These are phyloP conservation scores for Thunnus maccoyii DNA, from an alignment of 2,113 vertebrate genomes.

Conservation along the genomic window DNA sequence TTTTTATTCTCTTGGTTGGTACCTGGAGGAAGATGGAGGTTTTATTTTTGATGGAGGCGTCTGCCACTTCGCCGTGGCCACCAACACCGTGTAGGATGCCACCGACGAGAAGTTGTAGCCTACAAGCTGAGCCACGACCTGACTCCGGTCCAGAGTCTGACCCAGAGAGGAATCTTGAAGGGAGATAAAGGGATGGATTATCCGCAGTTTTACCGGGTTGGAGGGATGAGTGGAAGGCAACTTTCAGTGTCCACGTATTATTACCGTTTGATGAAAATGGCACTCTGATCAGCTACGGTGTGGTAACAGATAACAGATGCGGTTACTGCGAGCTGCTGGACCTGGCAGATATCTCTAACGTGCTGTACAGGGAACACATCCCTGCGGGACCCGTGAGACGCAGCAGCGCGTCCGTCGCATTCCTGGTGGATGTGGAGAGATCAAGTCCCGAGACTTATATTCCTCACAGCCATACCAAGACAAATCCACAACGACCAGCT, in stretches of 20 bases:
- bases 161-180: not conserved
- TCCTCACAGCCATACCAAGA: not conserved
- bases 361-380: constrained; percentile 61
- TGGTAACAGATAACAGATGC: constrained; percentile 38
- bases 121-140: constrained; percentile 82
- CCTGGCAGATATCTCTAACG: constrained; percentile 71
- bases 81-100: no score
- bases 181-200: no score
- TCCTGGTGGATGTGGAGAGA: constrained; percentile 50
- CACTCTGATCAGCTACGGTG: constrained; percentile 87
- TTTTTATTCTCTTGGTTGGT: no score
- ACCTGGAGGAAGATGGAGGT: no score
- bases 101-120: constrained; percentile 28
- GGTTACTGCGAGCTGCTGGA: constrained; percentile 86
- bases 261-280: constrained; percentile 82
- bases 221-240: not conserved
- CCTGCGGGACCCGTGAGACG: constrained; percentile 76
- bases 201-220: constrained; percentile 3
- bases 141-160: not conserved
- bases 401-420: constrained; percentile 81
- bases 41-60: no score
- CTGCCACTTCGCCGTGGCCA: no score
- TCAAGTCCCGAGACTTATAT: constrained; percentile 69
- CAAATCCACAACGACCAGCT: fast-evolving
- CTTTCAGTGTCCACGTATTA: constrained; percentile 76